A percentile compares a stretch with the other conserved stretches of the same genome.
phyloP scores from a whole-genome alignment of 2,888 invertebrate genomes.

The Euclidia mi region DNA sequence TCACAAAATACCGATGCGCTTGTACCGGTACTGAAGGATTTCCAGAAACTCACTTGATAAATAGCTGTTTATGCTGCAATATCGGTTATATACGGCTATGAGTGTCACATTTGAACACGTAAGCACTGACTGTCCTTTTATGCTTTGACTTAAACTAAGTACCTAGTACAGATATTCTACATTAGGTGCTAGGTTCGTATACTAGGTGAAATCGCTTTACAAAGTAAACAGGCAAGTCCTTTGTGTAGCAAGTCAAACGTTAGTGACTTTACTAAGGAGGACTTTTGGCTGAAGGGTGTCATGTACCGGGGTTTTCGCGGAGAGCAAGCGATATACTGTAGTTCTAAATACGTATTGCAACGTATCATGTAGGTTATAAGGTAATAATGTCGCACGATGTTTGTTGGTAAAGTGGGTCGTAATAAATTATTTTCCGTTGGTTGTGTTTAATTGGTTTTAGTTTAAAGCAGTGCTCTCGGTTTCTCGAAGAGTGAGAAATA shows the following conservation, averaged over 20 bases:
- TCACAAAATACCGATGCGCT: too few species aligned
- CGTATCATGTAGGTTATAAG: background rate
- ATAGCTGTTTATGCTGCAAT: too few species aligned
- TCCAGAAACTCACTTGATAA: too few species aligned
- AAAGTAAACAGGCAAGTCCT: slow-evolving; percentile 6
- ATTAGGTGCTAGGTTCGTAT: background rate
- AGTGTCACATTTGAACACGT: too few species aligned
- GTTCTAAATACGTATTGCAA: background rate
- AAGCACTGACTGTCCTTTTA: too few species aligned
- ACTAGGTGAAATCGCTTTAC: slow-evolving; percentile 3
- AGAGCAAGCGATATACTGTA: background rate
- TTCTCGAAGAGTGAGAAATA: too few species aligned
- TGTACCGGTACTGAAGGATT: too few species aligned
- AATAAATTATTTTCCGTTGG: too few species aligned
- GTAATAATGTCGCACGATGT: background rate
- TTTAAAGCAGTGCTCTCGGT: too few species aligned
- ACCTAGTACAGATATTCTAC: background rate
- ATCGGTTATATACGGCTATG: too few species aligned
- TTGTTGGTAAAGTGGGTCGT: background rate
- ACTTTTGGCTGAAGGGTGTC: slow-evolving; percentile 9
- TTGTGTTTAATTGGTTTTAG: too few species aligned
- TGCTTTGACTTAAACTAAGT: too few species aligned
- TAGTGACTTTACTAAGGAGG: slow-evolving; percentile 7
- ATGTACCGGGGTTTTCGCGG: slow-evolving; percentile 1
- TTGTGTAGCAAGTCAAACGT: slow-evolving; percentile 8